phyloP scores from a whole-genome alignment of 1,140 invertebrate species.

The Matsumurasca onukii region DNA sequence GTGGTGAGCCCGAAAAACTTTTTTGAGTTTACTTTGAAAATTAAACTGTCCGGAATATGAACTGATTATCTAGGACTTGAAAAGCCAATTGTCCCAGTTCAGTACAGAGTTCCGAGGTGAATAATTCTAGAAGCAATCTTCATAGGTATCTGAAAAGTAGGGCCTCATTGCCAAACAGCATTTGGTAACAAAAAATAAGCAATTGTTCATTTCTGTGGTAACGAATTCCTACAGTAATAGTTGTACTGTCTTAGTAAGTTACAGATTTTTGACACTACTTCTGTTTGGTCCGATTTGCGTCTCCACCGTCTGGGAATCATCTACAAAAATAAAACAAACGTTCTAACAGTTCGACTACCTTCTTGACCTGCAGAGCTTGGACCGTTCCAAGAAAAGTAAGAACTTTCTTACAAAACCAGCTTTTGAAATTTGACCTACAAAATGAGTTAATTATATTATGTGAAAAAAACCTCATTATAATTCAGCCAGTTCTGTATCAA shows the following conservation, averaged over 20 bases:
- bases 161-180: background rate
- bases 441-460: background rate
- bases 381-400: background rate
- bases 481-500: background rate
- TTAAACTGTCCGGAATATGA: background rate
- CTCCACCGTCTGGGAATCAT: background rate
- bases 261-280: background rate
- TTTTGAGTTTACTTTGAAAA: background rate
- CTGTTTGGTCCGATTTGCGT: background rate
- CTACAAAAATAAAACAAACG: background rate
- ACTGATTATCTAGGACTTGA: background rate
- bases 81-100: background rate
- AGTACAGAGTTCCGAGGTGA: background rate
- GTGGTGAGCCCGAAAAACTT: background rate
- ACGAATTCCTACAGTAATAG: background rate
- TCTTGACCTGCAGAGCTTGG: background rate
- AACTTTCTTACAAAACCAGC: no score
- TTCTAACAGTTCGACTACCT: background rate
- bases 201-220: background rate
- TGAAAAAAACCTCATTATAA: background rate
- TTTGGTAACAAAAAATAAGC: background rate
- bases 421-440: background rate
- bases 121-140: background rate
- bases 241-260: background rate
- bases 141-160: background rate